A percentile compares a stretch with the other conserved stretches of the same genome.
phyloP scores from a whole-genome alignment of 2,113 vertebrate genomes.

The Rhinolophus sinicus region DNA sequence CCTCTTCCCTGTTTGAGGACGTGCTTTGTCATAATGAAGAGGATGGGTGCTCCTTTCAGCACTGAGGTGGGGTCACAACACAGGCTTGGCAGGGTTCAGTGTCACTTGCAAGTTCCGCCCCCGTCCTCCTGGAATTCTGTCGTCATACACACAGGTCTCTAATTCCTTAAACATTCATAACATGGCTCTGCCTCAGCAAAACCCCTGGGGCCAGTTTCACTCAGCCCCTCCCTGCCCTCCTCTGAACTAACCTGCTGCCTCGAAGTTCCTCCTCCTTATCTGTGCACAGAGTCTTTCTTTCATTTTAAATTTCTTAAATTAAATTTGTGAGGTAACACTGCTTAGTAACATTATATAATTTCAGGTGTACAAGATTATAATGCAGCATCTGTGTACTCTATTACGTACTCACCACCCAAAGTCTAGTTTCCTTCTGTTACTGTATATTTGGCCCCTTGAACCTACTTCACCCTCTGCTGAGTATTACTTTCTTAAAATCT shows the following conservation, averaged over 20 bases:
- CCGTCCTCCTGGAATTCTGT: neutral
- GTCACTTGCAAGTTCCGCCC: neutral
- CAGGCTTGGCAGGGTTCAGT: neutral
- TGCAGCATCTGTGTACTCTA: neutral
- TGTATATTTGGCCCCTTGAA: neutral
- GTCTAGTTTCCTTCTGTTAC: neutral
- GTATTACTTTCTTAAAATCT: neutral
- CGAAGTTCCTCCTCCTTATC: neutral
- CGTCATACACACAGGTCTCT: fast-evolving
- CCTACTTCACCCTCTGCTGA: neutral
- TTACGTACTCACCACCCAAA: neutral
- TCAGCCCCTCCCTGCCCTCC: neutral
- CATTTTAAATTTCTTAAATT: neutral
- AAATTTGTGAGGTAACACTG: neutral
- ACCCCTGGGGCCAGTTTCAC: neutral
- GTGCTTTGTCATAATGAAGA: neutral
- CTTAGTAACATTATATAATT: neutral
- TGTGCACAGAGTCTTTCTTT: neutral
- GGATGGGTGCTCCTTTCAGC: neutral
- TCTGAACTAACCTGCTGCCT: neutral
- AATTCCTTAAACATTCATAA: neutral
- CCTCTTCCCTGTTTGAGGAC: neutral
- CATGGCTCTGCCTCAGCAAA: neutral
- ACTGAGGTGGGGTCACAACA: no score
- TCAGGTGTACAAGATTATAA: neutral